These are phyloP conservation scores for Papilio glaucus DNA, from an alignment of 1,140 invertebrate genomes.

Conservation along the genomic window DNA sequence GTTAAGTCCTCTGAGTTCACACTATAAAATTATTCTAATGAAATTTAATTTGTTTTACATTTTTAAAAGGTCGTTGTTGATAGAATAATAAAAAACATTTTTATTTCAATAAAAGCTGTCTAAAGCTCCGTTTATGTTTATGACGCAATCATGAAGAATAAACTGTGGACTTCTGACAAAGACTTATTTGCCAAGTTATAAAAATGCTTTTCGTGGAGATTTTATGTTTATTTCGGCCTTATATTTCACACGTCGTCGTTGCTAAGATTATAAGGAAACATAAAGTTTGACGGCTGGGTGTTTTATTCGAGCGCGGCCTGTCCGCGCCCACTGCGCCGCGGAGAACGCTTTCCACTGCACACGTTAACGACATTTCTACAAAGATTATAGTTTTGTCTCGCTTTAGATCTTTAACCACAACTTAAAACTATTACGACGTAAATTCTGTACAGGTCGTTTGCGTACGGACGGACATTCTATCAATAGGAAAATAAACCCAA, in stretches of 20 bases:
- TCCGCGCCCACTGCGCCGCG: conserved; percentile 19
- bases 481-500: background rate
- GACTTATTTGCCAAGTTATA: conserved; percentile 75
- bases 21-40: background rate
- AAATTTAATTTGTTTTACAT: background rate
- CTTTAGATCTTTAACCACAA: conserved; percentile 12
- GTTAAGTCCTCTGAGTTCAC: too few relatives aligned
- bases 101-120: conserved; percentile 60
- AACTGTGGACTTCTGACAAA: conserved; percentile 64
- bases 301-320: conserved; percentile 47
- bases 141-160: conserved; percentile 60
- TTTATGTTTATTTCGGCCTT: conserved; percentile 72
- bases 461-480: background rate
- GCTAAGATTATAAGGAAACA: conserved; percentile 64
- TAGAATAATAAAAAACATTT: conserved; percentile 48
- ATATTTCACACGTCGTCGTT: conserved; percentile 71
- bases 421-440: conserved; percentile 11
- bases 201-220: conserved; percentile 57
- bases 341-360: conserved; percentile 5
- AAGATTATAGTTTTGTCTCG: conserved; percentile 7
- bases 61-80: background rate
- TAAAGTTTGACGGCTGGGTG: conserved; percentile 55
- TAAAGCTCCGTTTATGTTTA: conserved; percentile 59
- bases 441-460: background rate
- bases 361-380: conserved; percentile 19